Conservation (phyloP, 2,888 invertebrate species). For the Mimachlamys varia region DNA sequence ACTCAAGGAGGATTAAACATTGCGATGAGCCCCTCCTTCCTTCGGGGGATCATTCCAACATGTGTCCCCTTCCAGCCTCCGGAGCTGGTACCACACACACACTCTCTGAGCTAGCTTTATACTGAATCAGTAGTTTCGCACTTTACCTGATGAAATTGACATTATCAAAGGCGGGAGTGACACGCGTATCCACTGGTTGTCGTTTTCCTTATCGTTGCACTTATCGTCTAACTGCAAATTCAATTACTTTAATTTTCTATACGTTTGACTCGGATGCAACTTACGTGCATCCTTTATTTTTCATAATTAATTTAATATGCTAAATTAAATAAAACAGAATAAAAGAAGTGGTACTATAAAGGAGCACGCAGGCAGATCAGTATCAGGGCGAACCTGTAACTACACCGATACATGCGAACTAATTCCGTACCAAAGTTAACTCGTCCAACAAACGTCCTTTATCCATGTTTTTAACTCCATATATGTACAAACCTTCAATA, state of each 20-base stretch:
- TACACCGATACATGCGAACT: neutral
- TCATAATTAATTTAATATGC: slow-evolving; percentile 34
- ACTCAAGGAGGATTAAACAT: too few species aligned
- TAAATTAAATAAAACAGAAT: slow-evolving; percentile 36
- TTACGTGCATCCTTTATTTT: neutral
- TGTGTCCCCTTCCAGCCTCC: too few species aligned
- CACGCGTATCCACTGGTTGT: slow-evolving; percentile 1
- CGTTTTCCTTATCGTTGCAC: neutral
- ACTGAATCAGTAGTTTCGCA: neutral
- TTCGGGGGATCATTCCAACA: too few species aligned
- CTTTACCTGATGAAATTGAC: slow-evolving; percentile 19
- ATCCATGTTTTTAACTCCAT: too few species aligned
- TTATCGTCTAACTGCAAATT: neutral
- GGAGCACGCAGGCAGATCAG: neutral
- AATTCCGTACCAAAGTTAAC: neutral
- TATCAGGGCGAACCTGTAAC: neutral
- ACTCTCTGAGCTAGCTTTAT: neutral
- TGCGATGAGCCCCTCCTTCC: too few species aligned
- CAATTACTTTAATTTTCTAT: slow-evolving; percentile 31
- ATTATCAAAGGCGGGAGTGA: neutral
- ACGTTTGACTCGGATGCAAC: neutral
- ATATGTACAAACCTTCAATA: too few species aligned
- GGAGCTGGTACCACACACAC: neutral
- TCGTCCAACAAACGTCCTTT: neutral
- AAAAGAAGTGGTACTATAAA: neutral